Evolutionary conservation across 1,140 invertebrate species (phyloP).

Genomic region (Plectrocnemia conspersa): DNA sequence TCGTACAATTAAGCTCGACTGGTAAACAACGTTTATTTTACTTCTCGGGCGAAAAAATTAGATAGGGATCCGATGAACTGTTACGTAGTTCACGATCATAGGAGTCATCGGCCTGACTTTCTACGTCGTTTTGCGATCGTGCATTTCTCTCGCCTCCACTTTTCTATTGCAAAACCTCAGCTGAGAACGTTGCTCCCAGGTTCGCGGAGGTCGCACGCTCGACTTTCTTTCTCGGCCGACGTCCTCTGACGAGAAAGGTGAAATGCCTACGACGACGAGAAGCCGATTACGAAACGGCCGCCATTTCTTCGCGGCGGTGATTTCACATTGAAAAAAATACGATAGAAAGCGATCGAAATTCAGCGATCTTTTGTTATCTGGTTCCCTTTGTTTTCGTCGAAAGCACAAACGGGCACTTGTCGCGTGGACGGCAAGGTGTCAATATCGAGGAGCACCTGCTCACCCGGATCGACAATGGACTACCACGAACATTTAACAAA

Average conservation of each 20-base stretch:
- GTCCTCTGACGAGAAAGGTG: slow-evolving; percentile 28
- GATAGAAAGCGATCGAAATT: slow-evolving; percentile 12
- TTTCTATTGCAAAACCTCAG: slow-evolving; percentile 32
- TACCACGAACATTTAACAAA: slow-evolving; percentile 12
- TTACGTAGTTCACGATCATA: neutral
- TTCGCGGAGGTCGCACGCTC: slow-evolving; percentile 2
- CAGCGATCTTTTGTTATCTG: neutral
- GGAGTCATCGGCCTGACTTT: slow-evolving; percentile 28
- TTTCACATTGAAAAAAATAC: slow-evolving; percentile 26
- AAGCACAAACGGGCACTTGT: neutral
- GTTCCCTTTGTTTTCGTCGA: neutral
- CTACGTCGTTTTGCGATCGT: slow-evolving; percentile 8
- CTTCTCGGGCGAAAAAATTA: neutral
- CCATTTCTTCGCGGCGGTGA: slow-evolving; percentile 3
- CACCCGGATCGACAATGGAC: neutral
- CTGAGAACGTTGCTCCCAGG: slow-evolving; percentile 11
- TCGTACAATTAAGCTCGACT: neutral
- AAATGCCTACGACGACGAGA: slow-evolving; percentile 22
- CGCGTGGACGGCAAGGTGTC: slow-evolving; percentile 12
- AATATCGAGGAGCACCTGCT: slow-evolving; percentile 7
- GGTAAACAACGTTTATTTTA: neutral
- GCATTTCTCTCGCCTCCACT: slow-evolving; percentile 20
- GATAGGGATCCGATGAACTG: neutral
- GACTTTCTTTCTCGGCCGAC: slow-evolving; percentile 4
- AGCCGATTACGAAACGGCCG: slow-evolving; percentile 14